A percentile compares a stretch with the other conserved stretches of the same genome.
phyloP scores from a whole-genome alignment of 2,113 vertebrate species.

The Chinchilla lanigera region DNA sequence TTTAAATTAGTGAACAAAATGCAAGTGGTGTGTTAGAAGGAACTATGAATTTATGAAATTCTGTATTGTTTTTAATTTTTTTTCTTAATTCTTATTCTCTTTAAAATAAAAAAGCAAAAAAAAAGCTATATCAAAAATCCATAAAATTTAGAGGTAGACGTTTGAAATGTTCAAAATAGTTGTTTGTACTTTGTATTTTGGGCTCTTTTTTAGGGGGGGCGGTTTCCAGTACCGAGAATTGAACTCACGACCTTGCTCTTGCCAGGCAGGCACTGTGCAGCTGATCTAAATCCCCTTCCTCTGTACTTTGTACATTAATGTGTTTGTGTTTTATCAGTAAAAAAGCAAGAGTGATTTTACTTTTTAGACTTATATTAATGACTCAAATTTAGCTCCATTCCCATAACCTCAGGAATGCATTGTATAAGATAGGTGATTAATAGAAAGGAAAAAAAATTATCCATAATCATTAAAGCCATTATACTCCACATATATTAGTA shows the following conservation, averaged over 20 bases:
- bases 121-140: conserved; percentile 10
- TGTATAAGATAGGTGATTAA: not conserved
- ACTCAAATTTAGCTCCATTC: not conserved
- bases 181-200: not conserved
- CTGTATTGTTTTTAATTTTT: too few species aligned
- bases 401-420: not conserved
- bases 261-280: too few species aligned
- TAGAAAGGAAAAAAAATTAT: not conserved
- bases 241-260: too few species aligned
- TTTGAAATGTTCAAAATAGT: not conserved
- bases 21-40: not conserved
- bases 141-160: not conserved
- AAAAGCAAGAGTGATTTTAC: conserved; percentile 31
- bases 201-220: too few species aligned
- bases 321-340: not conserved
- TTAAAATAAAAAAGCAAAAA: too few species aligned
- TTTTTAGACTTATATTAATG: not conserved
- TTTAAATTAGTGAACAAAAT: conserved; percentile 60
- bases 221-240: too few species aligned
- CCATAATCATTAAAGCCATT: not conserved
- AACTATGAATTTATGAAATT: not conserved
- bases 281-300: too few species aligned
- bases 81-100: too few species aligned
- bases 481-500: not conserved
- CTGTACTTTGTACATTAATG: not conserved